Evolutionary conservation across 2,797 vertebrate genomes (phyloP).

Genomic region (Sebastes cheni): DNA sequence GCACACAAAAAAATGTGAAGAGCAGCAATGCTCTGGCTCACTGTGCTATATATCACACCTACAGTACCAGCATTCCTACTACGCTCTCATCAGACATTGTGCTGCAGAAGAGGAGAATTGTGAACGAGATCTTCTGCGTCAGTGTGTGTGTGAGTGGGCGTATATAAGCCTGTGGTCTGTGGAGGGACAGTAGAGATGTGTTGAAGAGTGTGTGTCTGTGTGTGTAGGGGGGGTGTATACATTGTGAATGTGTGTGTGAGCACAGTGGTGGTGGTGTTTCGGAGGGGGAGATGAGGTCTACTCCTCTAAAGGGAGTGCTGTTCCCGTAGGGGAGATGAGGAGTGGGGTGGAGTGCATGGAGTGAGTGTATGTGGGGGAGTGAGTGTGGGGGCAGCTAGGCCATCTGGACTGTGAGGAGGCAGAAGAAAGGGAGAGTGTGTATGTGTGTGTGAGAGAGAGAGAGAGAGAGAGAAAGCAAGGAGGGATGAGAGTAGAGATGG

Average conservation of each 20-base stretch:
- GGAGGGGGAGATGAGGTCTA: slow-evolving; percentile 20
- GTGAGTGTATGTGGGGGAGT: slow-evolving; percentile 76
- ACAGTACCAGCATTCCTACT: slow-evolving; percentile 32
- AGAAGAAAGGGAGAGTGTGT: slow-evolving; percentile 68
- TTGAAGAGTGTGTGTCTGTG: slow-evolving; percentile 31
- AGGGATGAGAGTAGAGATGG: slow-evolving; percentile 42
- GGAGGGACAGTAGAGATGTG: slow-evolving; percentile 56
- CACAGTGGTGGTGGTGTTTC: slow-evolving; percentile 26
- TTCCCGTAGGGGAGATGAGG: slow-evolving; percentile 64
- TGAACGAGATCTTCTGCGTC: slow-evolving; percentile 60
- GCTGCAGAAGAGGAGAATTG: slow-evolving; percentile 54
- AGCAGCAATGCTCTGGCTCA: slow-evolving; percentile 2
- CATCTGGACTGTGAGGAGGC: slow-evolving; percentile 82
- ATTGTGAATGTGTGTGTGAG: slow-evolving; percentile 18
- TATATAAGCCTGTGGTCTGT: slow-evolving; percentile 65
- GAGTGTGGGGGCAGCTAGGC: slow-evolving; percentile 78
- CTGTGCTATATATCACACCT: slow-evolving; percentile 41
- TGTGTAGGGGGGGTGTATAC: slow-evolving; percentile 7
- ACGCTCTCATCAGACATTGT: slow-evolving; percentile 41
- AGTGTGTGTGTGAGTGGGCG: slow-evolving; percentile 55
- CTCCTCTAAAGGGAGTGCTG: slow-evolving; percentile 66
- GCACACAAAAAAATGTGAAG: slow-evolving; percentile 7
- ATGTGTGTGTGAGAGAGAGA: background rate
- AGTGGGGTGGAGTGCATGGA: slow-evolving; percentile 59
- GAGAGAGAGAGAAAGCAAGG: slow-evolving; percentile 16